phyloP scores from a whole-genome alignment of 2,797 vertebrate genomes.

The Sebastes oblongus region DNA sequence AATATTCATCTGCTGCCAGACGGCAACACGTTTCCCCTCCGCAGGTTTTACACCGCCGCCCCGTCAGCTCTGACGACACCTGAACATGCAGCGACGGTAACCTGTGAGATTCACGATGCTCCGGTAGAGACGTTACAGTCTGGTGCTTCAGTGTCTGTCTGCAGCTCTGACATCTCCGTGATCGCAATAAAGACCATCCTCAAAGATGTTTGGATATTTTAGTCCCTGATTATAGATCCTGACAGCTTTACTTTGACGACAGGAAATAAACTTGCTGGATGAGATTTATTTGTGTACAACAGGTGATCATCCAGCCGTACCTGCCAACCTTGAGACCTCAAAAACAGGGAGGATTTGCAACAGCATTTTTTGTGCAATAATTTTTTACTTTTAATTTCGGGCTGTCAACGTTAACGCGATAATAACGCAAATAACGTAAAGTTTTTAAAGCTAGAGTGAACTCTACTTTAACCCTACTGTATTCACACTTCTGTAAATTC shows the following conservation, averaged over 20 bases:
- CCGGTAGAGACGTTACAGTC: not conserved
- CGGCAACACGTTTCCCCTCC: not conserved
- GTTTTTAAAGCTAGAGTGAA: no score
- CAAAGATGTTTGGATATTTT: not conserved
- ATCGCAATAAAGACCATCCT: not conserved
- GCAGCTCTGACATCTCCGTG: not conserved
- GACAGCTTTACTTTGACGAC: not conserved
- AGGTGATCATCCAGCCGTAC: no score
- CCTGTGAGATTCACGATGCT: not conserved
- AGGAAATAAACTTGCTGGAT: not conserved
- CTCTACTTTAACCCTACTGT: no score
- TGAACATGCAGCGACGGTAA: not conserved
- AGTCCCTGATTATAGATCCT: not conserved
- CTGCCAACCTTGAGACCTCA: no score
- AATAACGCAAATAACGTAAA: no score
- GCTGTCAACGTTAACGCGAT: no score
- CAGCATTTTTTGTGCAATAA: no score
- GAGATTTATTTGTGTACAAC: not conserved
- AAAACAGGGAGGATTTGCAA: no score
- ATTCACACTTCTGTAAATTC: no score
- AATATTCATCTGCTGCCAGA: constrained; percentile 48
- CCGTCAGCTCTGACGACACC: not conserved
- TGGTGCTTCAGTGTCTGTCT: not conserved
- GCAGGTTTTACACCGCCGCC: constrained; percentile 12
- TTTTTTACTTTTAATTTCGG: no score